These are phyloP conservation scores for Dendrocincla fuliginosa DNA, from an alignment of 2,797 vertebrate genomes.

Conservation along the genomic window DNA sequence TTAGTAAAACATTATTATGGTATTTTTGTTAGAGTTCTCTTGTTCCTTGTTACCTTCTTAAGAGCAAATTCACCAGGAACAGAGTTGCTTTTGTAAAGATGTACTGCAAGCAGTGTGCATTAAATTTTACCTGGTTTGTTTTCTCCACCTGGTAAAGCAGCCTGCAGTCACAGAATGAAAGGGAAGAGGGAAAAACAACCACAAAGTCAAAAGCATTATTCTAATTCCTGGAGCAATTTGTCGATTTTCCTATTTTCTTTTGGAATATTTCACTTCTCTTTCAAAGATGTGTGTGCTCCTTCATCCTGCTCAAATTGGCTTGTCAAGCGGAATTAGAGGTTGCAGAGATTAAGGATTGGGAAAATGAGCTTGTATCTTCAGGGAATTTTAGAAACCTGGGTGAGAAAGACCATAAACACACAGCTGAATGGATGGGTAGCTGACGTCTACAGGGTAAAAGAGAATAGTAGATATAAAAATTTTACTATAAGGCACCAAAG, in stretches of 20 bases:
- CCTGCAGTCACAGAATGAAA: neutral
- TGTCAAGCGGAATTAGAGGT: constrained; percentile 14
- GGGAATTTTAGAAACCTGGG: neutral
- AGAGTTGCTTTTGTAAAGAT: neutral
- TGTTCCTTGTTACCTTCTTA: neutral
- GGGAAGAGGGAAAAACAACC: neutral
- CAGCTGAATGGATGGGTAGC: neutral
- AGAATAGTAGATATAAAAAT: neutral
- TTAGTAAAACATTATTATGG: neutral
- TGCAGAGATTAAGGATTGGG: constrained; percentile 20
- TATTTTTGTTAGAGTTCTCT: neutral
- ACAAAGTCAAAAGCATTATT: neutral
- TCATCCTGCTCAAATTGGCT: neutral
- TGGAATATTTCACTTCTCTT: constrained; percentile 10
- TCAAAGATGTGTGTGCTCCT: neutral
- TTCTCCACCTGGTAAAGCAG: neutral
- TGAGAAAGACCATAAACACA: neutral
- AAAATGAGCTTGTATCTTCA: constrained; percentile 4
- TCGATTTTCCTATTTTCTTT: constrained; percentile 27
- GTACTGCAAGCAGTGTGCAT: neutral
- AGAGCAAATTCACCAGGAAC: neutral
- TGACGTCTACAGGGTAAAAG: neutral
- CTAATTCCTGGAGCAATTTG: neutral
- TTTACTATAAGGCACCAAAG: neutral
- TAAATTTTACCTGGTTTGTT: neutral